phyloP scores from a whole-genome alignment of 1,140 invertebrate genomes.

The Calosoma granatense region DNA sequence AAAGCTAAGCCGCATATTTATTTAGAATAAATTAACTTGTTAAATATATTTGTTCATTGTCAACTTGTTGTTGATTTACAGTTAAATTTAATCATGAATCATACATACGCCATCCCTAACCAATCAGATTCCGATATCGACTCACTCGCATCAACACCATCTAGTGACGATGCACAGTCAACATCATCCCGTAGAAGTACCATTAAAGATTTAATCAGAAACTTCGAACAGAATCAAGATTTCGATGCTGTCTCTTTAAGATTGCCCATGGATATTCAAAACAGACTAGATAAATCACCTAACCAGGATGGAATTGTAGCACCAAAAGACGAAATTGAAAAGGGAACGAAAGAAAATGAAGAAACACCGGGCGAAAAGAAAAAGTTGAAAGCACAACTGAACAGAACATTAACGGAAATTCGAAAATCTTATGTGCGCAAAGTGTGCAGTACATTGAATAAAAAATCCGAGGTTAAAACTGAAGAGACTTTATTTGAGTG shows the following conservation, averaged over 20 bases:
- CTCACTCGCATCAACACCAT: constrained; percentile 24
- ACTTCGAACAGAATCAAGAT: neutral
- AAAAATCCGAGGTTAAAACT: constrained; percentile 15
- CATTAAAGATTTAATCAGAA: neutral
- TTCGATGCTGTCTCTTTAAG: neutral
- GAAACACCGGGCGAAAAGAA: neutral
- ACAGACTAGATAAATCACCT: neutral
- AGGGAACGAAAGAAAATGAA: neutral
- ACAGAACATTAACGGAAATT: neutral
- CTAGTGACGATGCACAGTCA: neutral
- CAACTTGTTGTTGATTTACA: neutral
- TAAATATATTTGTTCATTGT: too few species aligned
- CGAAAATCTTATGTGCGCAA: constrained; percentile 25
- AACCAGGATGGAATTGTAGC: too few species aligned
- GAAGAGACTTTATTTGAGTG: constrained; percentile 44
- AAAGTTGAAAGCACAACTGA: neutral
- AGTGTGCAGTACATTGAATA: constrained; percentile 23
- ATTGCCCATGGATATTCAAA: neutral
- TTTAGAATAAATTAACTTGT: too few species aligned
- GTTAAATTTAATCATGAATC: constrained; percentile 8
- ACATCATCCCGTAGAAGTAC: neutral
- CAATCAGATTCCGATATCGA: constrained; percentile 29
- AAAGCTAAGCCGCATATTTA: too few species aligned
- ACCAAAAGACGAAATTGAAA: neutral
- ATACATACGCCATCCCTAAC: constrained; percentile 15